Conservation (phyloP, 2,888 invertebrate species). For the Ditula angustiorana region DNA sequence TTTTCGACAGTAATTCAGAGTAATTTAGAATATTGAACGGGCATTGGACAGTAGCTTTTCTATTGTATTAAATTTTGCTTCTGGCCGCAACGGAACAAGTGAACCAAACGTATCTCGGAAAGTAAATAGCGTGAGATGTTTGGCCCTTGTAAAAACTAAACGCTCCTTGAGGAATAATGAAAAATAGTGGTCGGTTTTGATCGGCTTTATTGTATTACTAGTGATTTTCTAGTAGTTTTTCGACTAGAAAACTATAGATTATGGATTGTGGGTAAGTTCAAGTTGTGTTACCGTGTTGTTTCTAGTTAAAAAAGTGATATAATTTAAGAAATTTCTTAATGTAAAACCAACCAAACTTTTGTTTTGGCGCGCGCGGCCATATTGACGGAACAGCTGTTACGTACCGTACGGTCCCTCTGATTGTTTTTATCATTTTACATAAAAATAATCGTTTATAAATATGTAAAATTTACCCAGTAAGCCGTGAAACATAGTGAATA, state of each 20-base stretch:
- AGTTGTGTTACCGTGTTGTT: constrained; percentile 5
- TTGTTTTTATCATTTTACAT: constrained; percentile 66
- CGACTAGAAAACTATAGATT: constrained; percentile 20
- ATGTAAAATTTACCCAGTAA: constrained; percentile 40
- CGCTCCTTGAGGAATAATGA: background rate
- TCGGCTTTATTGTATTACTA: constrained; percentile 11
- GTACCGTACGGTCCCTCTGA: constrained; percentile 58
- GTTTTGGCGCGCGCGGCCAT: constrained; percentile 82
- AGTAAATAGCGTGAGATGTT: no score
- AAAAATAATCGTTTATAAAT: constrained; percentile 57
- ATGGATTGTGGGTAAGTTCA: constrained; percentile 69
- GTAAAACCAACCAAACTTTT: constrained; percentile 54
- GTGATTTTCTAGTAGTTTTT: constrained; percentile 22
- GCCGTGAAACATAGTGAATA: constrained; percentile 58
- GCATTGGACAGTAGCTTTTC: no score
- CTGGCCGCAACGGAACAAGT: no score
- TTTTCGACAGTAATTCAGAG: no score
- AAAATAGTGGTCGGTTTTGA: background rate
- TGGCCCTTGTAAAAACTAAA: constrained; percentile 13
- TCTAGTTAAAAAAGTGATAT: constrained; percentile 23
- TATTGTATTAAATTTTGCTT: no score
- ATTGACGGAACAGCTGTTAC: constrained; percentile 81
- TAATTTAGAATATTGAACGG: no score
- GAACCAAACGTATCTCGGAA: no score
- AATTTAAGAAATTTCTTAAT: constrained; percentile 12